phyloP scores from a whole-genome alignment of 2,113 vertebrate species.

The Antechinus stuartii region DNA sequence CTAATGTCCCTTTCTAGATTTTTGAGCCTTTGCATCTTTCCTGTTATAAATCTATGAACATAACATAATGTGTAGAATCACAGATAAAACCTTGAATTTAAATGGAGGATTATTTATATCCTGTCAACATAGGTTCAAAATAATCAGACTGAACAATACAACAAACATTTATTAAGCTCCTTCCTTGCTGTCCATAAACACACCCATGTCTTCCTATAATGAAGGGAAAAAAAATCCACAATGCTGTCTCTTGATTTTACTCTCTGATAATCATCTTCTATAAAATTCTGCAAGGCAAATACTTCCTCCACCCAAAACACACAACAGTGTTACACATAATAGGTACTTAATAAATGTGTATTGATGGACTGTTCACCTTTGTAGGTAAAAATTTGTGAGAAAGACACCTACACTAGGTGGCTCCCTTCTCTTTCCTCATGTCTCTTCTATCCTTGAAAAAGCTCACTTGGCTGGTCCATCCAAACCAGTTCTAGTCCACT shows the following conservation, averaged over 20 bases:
- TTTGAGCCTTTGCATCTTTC: neutral
- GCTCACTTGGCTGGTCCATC: neutral
- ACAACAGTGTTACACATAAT: neutral
- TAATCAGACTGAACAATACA: neutral
- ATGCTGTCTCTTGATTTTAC: neutral
- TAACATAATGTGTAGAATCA: neutral
- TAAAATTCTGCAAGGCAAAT: neutral
- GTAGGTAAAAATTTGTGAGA: neutral
- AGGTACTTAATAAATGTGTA: neutral
- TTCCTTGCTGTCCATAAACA: neutral
- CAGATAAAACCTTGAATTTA: neutral
- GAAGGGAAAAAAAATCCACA: neutral
- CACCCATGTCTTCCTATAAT: neutral
- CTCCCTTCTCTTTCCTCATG: neutral
- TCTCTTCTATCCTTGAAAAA: neutral
- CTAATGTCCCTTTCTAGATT: neutral
- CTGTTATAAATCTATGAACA: neutral
- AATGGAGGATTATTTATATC: neutral
- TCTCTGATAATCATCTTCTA: neutral
- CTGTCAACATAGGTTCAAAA: neutral
- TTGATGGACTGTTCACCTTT: neutral
- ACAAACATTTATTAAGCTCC: neutral
- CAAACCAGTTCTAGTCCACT: neutral
- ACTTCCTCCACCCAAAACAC: neutral
- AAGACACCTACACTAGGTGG: neutral